Evolutionary conservation across 2,113 vertebrate genomes (phyloP).

Genomic region (Solenodon paradoxus): DNA sequence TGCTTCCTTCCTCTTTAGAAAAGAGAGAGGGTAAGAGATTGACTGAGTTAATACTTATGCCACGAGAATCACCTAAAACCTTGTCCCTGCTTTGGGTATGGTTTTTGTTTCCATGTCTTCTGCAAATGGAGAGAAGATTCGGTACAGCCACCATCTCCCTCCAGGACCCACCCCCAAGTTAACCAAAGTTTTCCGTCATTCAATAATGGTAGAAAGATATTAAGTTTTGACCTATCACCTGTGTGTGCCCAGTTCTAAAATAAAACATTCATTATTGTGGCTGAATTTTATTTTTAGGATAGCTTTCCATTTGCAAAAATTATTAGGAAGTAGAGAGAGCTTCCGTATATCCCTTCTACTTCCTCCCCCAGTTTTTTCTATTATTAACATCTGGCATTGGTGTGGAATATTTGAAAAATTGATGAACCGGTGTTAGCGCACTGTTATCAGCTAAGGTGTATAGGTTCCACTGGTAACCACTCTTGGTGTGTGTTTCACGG

Average conservation of each 20-base stretch:
- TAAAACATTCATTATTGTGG: background rate
- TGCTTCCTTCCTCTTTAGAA: too few relatives aligned
- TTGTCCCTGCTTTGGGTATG: too few relatives aligned
- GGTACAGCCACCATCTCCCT: rapidly evolving
- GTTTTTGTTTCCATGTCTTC: too few relatives aligned
- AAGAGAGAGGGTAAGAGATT: too few relatives aligned
- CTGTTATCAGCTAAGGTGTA: too few relatives aligned
- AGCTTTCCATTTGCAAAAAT: background rate
- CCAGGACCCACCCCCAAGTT: too few relatives aligned
- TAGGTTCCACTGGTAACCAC: rapidly evolving
- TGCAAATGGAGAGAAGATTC: too few relatives aligned
- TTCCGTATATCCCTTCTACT: rapidly evolving
- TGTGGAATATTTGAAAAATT: background rate
- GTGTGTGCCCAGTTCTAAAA: rapidly evolving
- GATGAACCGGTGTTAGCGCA: background rate
- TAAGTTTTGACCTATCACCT: background rate
- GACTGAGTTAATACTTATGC: background rate
- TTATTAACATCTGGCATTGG: background rate
- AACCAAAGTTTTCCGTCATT: background rate
- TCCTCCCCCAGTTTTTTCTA: too few relatives aligned
- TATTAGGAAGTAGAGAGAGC: background rate
- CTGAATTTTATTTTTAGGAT: background rate
- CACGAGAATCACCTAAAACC: background rate
- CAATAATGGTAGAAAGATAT: background rate
- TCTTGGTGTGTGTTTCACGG: background rate